These are phyloP conservation scores for Melangyna quadrimaculata DNA, from an alignment of 2,888 invertebrate genomes.

Conservation along the genomic window DNA sequence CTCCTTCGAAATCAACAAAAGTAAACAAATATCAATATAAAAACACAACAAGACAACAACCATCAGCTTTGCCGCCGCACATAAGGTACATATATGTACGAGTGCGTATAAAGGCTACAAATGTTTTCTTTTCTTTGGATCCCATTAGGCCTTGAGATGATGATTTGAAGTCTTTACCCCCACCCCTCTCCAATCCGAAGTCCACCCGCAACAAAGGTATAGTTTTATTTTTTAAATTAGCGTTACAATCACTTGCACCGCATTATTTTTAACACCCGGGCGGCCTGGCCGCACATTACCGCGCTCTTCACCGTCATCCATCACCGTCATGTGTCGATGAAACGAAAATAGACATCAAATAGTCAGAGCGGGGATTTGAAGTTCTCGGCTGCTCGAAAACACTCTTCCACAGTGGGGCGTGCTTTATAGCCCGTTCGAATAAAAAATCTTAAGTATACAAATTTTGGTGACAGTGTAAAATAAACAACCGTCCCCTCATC, in stretches of 20 bases:
- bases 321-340: constrained; percentile 69
- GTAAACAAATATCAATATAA: constrained; percentile 62
- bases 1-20: constrained; percentile 48
- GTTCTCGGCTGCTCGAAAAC: neutral
- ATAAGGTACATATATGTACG: neutral
- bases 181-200: no score
- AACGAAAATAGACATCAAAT: constrained; percentile 71
- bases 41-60: constrained; percentile 55
- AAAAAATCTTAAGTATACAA: no score
- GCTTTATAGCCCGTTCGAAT: no score
- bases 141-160: constrained; percentile 61
- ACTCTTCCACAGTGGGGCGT: neutral
- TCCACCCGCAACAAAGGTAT: constrained; percentile 35
- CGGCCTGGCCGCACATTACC: neutral
- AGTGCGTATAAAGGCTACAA: constrained; percentile 61
- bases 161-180: constrained; percentile 14
- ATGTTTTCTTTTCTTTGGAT: constrained; percentile 72
- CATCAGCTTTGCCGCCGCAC: constrained; percentile 9
- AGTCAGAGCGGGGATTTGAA: constrained; percentile 14
- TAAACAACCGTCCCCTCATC: no score
- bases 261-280: constrained; percentile 16
- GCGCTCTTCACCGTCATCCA: constrained; percentile 32
- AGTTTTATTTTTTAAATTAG: constrained; percentile 53
- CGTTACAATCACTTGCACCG: constrained; percentile 61
- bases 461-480: no score